Percentiles rank a stretch among this genome's conserved stretches.
phyloP scores from a whole-genome alignment of 2,113 vertebrate genomes.

The Nesogale talazaci region DNA sequence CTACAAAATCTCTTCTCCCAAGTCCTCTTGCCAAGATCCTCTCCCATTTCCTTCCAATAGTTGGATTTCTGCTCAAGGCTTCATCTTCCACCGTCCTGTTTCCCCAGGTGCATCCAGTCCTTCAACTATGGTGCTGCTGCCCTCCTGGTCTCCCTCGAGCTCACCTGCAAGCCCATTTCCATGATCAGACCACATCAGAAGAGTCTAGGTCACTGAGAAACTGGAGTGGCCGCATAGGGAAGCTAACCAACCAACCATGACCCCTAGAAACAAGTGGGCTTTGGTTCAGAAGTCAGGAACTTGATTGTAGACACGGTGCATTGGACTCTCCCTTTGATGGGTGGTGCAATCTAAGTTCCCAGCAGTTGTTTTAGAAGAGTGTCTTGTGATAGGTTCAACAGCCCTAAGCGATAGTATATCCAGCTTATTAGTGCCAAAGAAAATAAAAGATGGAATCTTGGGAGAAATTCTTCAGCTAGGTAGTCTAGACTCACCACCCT shows the following conservation, averaged over 20 bases:
- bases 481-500: conserved; percentile 39
- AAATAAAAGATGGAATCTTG: background rate
- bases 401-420: conserved; percentile 1
- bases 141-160: background rate
- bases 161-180: background rate
- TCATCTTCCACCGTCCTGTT: background rate
- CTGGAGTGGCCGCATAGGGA: background rate
- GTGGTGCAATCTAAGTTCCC: conserved; percentile 3
- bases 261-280: background rate
- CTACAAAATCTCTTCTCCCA: conserved; percentile 19
- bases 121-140: background rate
- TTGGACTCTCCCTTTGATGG: background rate
- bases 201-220: conserved; percentile 19
- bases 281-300: background rate
- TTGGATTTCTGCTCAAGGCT: background rate
- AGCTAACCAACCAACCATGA: background rate
- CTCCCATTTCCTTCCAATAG: background rate
- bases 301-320: conserved; percentile 17
- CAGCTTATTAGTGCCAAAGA: conserved; percentile 28
- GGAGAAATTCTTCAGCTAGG: conserved; percentile 51
- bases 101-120: conserved; percentile 23
- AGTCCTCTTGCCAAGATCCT: background rate
- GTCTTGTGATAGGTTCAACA: conserved; percentile 35
- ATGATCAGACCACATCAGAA: background rate
- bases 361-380: background rate